Conservation (phyloP, 2,797 vertebrate genomes). For the Dipus sagitta region DNA sequence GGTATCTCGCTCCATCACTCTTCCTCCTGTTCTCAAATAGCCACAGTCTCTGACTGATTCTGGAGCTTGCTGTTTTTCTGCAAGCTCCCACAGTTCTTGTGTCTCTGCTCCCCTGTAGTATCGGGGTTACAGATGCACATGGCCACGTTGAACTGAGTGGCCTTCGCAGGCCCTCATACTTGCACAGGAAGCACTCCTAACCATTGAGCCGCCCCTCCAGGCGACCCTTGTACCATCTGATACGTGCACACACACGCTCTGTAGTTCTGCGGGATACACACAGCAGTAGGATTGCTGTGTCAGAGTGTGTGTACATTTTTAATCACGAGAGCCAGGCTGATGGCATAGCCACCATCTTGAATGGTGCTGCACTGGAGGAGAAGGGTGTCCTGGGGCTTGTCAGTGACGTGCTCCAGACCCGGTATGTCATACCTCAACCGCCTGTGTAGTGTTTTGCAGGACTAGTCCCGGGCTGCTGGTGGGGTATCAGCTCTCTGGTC, state of each 20-base stretch:
- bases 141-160: no score
- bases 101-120: no score
- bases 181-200: no score
- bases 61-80: no score
- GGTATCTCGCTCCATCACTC: no score
- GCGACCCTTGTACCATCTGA: no score
- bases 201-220: not conserved
- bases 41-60: no score
- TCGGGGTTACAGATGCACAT: no score
- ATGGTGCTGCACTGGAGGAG: not conserved
- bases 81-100: no score
- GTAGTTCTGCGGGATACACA: not conserved
- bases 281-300: not conserved
- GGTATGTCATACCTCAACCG: not conserved
- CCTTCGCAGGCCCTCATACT: no score
- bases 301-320: not conserved
- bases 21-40: no score
- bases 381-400: not conserved
- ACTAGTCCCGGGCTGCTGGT: conserved; percentile 17
- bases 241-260: not conserved
- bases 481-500: not conserved
- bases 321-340: not conserved
- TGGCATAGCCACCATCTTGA: not conserved
- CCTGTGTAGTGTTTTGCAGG: not conserved
- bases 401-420: not conserved